Conservation (phyloP, 30 jellyfish, hydroid and myxozoan genomes). For the Aurelia aurita complex sp. Pacific region DNA sequence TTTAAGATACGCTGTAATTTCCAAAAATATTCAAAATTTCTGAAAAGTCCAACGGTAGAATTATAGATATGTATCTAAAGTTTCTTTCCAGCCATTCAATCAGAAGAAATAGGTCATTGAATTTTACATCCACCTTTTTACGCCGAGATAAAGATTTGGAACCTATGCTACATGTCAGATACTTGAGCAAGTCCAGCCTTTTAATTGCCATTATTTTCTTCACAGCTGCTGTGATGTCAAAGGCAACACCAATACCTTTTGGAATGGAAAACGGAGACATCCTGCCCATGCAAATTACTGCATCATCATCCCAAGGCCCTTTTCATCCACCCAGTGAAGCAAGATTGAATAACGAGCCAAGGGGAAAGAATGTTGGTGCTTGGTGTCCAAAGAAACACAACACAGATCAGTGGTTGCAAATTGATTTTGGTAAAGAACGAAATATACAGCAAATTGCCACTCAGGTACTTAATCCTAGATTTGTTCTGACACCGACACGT, state of each 20-base stretch:
- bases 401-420: slow-evolving; percentile 45
- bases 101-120: too few species aligned
- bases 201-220: too few species aligned
- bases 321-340: slow-evolving; percentile 26
- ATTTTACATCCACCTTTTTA: too few species aligned
- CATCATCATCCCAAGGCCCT: slow-evolving; percentile 25
- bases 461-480: background rate
- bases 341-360: background rate
- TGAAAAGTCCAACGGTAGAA: too few species aligned
- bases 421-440: slow-evolving; percentile 74
- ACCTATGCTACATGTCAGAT: too few species aligned
- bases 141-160: too few species aligned
- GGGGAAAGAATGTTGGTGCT: slow-evolving; percentile 41
- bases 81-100: too few species aligned
- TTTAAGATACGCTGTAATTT: too few species aligned
- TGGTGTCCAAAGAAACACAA: slow-evolving; percentile 56
- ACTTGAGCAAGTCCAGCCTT: too few species aligned
- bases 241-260: slow-evolving; percentile 12
- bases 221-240: background rate
- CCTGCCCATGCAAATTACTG: slow-evolving; percentile 52
- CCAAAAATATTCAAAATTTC: too few species aligned
- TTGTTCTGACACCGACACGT: too few species aligned
- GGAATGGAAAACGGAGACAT: slow-evolving; percentile 67
- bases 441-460: background rate
- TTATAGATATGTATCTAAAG: too few species aligned